Conservation (phyloP, 2,797 vertebrate species). For the Ceyx erithaca region DNA sequence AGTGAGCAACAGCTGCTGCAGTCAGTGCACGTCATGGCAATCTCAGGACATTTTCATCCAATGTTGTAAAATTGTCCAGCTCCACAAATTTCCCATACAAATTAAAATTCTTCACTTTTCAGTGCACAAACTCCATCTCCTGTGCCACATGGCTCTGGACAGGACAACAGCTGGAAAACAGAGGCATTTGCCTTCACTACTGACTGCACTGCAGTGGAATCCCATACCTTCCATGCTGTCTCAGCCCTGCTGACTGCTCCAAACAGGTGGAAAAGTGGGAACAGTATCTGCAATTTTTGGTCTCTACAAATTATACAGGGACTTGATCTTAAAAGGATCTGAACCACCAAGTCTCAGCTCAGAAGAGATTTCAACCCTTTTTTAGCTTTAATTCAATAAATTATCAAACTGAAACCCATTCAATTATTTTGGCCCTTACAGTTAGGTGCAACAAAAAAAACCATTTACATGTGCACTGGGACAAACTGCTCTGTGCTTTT, state of each 20-base stretch:
- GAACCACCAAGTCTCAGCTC: neutral
- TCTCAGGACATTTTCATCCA: neutral
- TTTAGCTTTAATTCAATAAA: neutral
- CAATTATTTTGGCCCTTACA: neutral
- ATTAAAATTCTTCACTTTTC: neutral
- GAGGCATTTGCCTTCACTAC: neutral
- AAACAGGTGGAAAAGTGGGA: neutral
- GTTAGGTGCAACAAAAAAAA: neutral
- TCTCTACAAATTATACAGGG: neutral
- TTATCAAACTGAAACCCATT: neutral
- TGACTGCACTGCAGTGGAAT: neutral
- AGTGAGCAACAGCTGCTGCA: neutral
- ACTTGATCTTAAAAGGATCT: neutral
- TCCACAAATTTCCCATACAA: neutral
- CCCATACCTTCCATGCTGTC: neutral
- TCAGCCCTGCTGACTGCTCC: neutral
- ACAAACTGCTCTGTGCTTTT: neutral
- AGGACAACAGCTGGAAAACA: neutral
- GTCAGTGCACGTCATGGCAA: neutral
- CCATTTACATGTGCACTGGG: neutral
- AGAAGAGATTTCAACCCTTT: neutral
- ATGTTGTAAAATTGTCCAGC: neutral
- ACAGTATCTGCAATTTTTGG: neutral
- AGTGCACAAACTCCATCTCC: neutral
- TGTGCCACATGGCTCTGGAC: fast-evolving